Evolutionary conservation across 2,888 invertebrate species (phyloP).

Genomic region (Unio pictorum): DNA sequence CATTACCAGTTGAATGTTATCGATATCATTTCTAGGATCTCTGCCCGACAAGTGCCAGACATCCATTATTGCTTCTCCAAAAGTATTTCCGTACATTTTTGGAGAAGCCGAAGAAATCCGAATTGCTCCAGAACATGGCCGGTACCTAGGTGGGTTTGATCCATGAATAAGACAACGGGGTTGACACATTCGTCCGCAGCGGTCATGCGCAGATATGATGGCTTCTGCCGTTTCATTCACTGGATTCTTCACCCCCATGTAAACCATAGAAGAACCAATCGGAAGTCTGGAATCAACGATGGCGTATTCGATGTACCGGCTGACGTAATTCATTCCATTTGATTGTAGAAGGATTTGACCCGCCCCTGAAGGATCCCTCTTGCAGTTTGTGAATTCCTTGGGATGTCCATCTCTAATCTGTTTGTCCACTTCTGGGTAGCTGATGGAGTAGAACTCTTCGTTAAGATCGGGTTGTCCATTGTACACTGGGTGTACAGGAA

Average conservation of each 20-base stretch:
- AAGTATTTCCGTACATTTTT: conserved; percentile 34
- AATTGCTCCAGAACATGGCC: conserved; percentile 47
- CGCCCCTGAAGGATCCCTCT: conserved; percentile 4
- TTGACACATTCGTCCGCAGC: conserved; percentile 52
- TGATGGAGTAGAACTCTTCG: no score
- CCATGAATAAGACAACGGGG: conserved; percentile 39
- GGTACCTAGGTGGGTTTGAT: conserved; percentile 18
- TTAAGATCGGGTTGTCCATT: no score
- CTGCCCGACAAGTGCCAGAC: conserved; percentile 9
- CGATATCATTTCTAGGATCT: no score
- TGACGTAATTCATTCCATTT: conserved; percentile 52
- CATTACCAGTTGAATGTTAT: no score
- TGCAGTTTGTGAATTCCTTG: no score
- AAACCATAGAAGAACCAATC: conserved; percentile 41
- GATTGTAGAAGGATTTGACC: conserved; percentile 43
- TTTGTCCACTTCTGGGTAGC: no score
- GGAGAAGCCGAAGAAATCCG: conserved; percentile 31
- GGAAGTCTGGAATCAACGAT: conserved; percentile 46
- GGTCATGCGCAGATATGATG: conserved; percentile 47
- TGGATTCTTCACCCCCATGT: conserved; percentile 38
- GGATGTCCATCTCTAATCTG: no score
- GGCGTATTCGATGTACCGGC: conserved; percentile 51
- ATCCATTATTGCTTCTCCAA: conserved; percentile 19
- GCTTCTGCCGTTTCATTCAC: conserved; percentile 20
- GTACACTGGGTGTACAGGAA: no score